These are phyloP conservation scores for Clangula hyemalis DNA, from an alignment of 2,797 vertebrate species.

Conservation along the genomic window DNA sequence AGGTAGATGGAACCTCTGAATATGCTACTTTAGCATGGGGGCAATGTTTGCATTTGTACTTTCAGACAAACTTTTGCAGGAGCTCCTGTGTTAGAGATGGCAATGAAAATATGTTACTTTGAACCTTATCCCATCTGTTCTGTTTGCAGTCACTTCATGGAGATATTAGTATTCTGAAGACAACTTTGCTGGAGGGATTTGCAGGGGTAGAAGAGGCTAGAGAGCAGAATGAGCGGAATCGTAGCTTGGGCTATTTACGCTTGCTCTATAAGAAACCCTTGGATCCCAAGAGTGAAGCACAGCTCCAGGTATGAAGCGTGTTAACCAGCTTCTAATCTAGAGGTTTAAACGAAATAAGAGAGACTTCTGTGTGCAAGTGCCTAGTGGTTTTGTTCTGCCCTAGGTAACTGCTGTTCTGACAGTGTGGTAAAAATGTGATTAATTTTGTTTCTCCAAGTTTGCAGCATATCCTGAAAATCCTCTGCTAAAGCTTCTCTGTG, in stretches of 20 bases:
- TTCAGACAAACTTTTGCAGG: not conserved
- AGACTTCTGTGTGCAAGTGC: not conserved
- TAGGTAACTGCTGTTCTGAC: not conserved
- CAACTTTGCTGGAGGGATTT: slow-evolving; percentile 91
- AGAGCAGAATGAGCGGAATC: slow-evolving; percentile 85
- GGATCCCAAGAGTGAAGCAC: slow-evolving; percentile 93
- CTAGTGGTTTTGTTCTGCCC: not conserved
- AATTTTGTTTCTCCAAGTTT: not conserved
- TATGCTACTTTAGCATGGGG: not conserved
- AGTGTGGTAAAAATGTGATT: not conserved
- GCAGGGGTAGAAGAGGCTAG: slow-evolving; percentile 91
- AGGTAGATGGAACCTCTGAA: not conserved
- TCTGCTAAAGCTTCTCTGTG: not conserved
- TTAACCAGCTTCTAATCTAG: not conserved
- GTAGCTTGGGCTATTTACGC: slow-evolving; percentile 87
- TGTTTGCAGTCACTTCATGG: slow-evolving; percentile 89
- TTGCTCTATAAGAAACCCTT: slow-evolving; percentile 93
- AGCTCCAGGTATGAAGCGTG: slow-evolving; percentile 88
- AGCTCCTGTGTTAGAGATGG: not conserved
- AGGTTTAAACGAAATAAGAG: not conserved
- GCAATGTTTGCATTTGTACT: not conserved
- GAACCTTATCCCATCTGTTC: not conserved
- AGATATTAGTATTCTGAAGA: slow-evolving; percentile 92
- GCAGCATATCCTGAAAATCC: not conserved
- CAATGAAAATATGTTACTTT: not conserved